Base-by-base conservation (phyloP, 2,888 invertebrate species). In the Caradrina clavipalpis region DNA sequence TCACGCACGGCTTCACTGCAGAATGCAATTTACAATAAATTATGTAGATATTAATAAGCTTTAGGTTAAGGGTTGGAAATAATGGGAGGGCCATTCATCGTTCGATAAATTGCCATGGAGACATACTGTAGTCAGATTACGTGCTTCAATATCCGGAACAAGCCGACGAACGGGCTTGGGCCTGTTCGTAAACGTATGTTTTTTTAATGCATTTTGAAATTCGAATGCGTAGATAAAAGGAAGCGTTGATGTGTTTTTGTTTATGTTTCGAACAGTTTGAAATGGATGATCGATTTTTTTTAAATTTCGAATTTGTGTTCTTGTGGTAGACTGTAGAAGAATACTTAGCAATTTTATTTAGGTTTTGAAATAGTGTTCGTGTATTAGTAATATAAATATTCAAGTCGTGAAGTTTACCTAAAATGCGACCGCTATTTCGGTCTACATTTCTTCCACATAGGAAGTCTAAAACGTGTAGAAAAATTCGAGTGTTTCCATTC, bases 21-120 rank as follows among this genome's bases (percentile, higher is more conserved):
- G 90, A 94, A 95, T 95, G 95, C 94, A 95, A 96, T 95, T 95
- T 96, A 95, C 95, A 96, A 95, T 96, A 96, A 96, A 96, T 96
- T 96, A 95, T 92, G 92, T 91, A 92, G 95, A 94, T 95, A 96
- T 96, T 96, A 96, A 95, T 95, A 95, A 95, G 94, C 92, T 90
- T 91, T 90, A 93, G 94, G 94, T 93, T 94, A 95, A 95, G 94
- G 95, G 95, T 95, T 95, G 92, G 90, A 94, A 81, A 76, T 95
- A 95, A 96, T 94, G 94, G 94, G 87, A 79, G 86, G 89, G 86
- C 94, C 94, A 94, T 94, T 94, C 92, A 95, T 95, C 94, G 94
- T 94, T 91, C 92, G 92, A 95, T 96, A 96, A 96, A 96, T 95
- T 94, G 95, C 92, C 88, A 92, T 91, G 92, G 94, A 94, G 95